These are phyloP conservation scores for Chrysolina americana DNA, from an alignment of 2,888 invertebrate genomes.

Conservation along the genomic window DNA sequence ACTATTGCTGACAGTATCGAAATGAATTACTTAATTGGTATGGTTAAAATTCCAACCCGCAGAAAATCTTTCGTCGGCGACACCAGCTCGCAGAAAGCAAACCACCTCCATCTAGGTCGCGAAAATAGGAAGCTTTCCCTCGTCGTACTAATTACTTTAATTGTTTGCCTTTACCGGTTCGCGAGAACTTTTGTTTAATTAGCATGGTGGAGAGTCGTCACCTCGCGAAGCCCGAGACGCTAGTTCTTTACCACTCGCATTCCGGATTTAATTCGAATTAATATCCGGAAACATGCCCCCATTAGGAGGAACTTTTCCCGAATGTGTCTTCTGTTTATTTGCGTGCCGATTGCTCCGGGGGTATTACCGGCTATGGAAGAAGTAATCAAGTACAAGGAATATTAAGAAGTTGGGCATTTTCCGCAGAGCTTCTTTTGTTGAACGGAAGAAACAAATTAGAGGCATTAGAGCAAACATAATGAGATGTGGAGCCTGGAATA, in stretches of 20 bases:
- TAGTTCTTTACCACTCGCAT: slow-evolving; percentile 24
- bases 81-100: too few relatives aligned
- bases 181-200: slow-evolving; percentile 49
- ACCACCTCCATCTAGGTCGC: slow-evolving; percentile 26
- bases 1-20: too few relatives aligned
- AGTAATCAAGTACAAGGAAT: slow-evolving; percentile 3
- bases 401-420: slow-evolving; percentile 16
- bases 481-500: not conserved
- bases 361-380: not conserved
- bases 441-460: not conserved
- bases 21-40: too few relatives aligned
- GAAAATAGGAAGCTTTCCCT: slow-evolving; percentile 32
- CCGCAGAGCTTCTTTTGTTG: not conserved
- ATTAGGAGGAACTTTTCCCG: slow-evolving; percentile 26
- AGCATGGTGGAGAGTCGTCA: slow-evolving; percentile 49
- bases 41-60: too few relatives aligned
- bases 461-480: not conserved
- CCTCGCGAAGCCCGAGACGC: slow-evolving; percentile 34
- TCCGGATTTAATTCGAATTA: slow-evolving; percentile 40
- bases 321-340: slow-evolving; percentile 33
- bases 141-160: slow-evolving; percentile 46
- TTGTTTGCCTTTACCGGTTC: slow-evolving; percentile 47
- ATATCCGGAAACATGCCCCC: slow-evolving; percentile 35
- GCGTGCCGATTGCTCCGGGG: slow-evolving; percentile 7
- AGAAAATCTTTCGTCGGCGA: too few relatives aligned